Evolutionary conservation across 2,113 vertebrate species (phyloP), one percentile per base, ranked within the genome.

Genomic region (Cygnus atratus): DNA sequence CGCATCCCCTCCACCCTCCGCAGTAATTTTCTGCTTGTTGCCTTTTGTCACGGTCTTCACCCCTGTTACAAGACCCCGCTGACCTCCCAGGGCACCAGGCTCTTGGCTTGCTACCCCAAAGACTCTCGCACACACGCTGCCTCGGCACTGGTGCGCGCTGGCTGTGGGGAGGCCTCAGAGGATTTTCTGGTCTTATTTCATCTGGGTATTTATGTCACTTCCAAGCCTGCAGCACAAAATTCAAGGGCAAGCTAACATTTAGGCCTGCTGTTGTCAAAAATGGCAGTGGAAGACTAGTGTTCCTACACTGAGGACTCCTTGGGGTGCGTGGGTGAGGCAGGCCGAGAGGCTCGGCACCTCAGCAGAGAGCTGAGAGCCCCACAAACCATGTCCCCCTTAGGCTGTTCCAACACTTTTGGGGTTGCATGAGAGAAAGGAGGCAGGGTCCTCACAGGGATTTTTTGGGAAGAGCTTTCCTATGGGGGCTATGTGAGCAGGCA

Each of bases 191-290:
- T 57, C 20, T 43, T 72, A 62, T 88, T 82, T 68, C 78, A 72
- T 33, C 11, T 3, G n/a, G 55, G 37, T 1, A 1, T 26, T 90
- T 59, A 35, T 41, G 67, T 41, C 54, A 3, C 82, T 74, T 74
- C 41, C 6, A 10, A 70, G 35, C 22, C 85, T 44, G 24, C 55
- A 76, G 41, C 18, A 44, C 71, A 58, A 80, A 77, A 63, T 19
- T 58, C 54, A 63, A 71, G 29, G 7, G 6, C 48, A 84, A 63
- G 43, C 14, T 39, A 87, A 55, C 5, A 15, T 28, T 46, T 3
- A 11, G n/a, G n/a, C 52, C 17, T 0, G 0, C 4, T 3, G 0
- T 12, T 68, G 59, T 70, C 2, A 4, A 66, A 66, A 71, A 63
- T 22, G 9, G 13, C 33, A 59, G 22, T n/a, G 55, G 43, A 33